Base-by-base conservation (phyloP, 2,113 vertebrate species). In the Bostrychus sinensis region DNA sequence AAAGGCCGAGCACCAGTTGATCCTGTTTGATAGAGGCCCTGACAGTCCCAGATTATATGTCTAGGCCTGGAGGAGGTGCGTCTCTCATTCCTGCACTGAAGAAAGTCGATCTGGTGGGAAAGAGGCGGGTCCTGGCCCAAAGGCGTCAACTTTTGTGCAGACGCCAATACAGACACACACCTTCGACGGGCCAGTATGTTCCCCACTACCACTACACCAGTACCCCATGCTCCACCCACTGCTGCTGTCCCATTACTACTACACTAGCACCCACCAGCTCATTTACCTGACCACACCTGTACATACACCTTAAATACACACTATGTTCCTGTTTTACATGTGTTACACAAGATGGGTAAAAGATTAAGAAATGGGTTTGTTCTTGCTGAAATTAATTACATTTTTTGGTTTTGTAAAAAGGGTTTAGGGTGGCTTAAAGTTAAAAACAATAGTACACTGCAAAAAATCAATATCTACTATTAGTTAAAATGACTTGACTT, bases 71-170 rank as follows among this genome's bases (percentile, higher is more conserved):
- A 88, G 86, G 88, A 87, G 80, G 75, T 78, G 77, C 86, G 70
- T 68, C 82, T 85, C 78, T 84, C 82, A 86, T 88, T 87, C 86
- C 83, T 80, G 75, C 36, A 26, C 79, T 48, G 75, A 84, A 81
- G 89, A 89, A 91, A 92, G 87, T 87, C 53, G 86, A 92, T 91
- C 90, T 70, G 75, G 78, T 88, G 89, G 84, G 88, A 90, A 88
- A 81, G 75, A 79, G 82, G 87, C 58, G 80, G 82, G 71, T 80
- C 61, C 36, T n/a, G 51, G 84, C 83, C 89, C 71, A 77, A n/a
- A 74, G 87, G 86, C 71, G 56, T 78, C 73, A 64, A 66, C 50
- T 85, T 83, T 84, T 88, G 82, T 85, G 36, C 45, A 67, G 53
- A 62, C 7, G 69, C 76, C 72, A 86, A 64, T 16, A 14, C 48